Base-by-base conservation (phyloP, 2,113 vertebrate species). In the Actinemys pallida region DNA sequence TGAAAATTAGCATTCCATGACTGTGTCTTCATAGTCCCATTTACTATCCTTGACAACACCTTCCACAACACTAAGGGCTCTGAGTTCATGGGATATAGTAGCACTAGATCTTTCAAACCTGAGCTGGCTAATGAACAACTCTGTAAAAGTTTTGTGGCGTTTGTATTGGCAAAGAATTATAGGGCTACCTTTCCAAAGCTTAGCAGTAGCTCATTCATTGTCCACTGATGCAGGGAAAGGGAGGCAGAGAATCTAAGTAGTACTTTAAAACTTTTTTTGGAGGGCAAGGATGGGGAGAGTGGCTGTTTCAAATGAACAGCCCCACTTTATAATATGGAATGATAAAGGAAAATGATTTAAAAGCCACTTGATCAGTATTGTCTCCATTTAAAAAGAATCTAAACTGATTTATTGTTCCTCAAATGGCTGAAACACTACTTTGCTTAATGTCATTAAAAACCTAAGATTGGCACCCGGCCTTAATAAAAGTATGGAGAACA, bases 371-470 rank as follows among this genome's bases (percentile, higher is more conserved):
- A 96, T 97, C 88, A 84, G 65, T 93, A 89, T 97, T 97, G 95
- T 97, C 96, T 95, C 90, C 90, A 96, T 97, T 96, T 86, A 95
- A 93, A 97, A 94, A 79, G 93, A 96, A 91, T 95, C 93, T 91
- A 92, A 95, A 78, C 84, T 97, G 97, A 98, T 98, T 97, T 98
- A 97, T 98, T 96, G 95, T 90, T 94, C 92, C 94, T 95, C 92
- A 97, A 97, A 97, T 97, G 97, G 94, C 97, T 95, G 86, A 94
- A 97, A 97, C 85, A 85, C 90, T 97, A 93, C 95, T 97, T 98
- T 92, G 92, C 95, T 98, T 98, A 96, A 98, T 94, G 94, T 92
- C 96, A 96, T 96, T 96, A 85, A 96, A 97, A 96, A 91, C 92
- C 93, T 92, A 88, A 22, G 93, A 96, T 97, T 86, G 6, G 97